Conservation (phyloP, 2,888 invertebrate genomes). For the Limnephilus auricula region DNA sequence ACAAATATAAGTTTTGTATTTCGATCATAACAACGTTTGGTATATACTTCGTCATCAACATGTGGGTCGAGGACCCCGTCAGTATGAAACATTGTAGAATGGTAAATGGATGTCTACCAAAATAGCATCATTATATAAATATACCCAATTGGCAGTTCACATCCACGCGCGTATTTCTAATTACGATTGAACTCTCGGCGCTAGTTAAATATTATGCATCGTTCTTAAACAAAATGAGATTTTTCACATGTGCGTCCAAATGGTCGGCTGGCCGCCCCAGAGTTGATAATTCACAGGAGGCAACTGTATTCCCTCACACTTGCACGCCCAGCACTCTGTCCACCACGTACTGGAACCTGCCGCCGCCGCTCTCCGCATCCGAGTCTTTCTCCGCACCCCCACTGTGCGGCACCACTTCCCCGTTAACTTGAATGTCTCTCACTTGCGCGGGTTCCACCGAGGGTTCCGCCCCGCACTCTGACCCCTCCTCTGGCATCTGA, state of each 20-base stretch:
- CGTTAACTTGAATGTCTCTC: constrained; percentile 42
- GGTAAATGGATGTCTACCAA: constrained; percentile 3
- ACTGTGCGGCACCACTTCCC: constrained; percentile 11
- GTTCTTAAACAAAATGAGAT: constrained; percentile 47
- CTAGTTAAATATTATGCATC: constrained; percentile 47
- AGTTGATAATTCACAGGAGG: constrained; percentile 11
- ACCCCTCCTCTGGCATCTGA: constrained; percentile 37
- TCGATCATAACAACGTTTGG: constrained; percentile 46
- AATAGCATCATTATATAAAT: constrained; percentile 8
- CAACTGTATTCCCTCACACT: constrained; percentile 78
- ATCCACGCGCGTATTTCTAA: constrained; percentile 27
- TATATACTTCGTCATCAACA: constrained; percentile 15
- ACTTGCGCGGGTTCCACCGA: not conserved
- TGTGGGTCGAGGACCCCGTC: not conserved
- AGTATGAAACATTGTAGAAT: constrained; percentile 17
- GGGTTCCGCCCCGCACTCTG: not conserved
- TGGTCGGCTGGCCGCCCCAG: not conserved
- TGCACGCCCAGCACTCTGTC: constrained; percentile 91
- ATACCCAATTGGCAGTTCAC: constrained; percentile 1
- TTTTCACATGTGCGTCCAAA: constrained; percentile 30
- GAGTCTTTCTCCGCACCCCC: constrained; percentile 8
- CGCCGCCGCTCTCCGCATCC: constrained; percentile 74
- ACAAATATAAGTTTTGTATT: constrained; percentile 54
- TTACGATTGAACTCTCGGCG: constrained; percentile 48
- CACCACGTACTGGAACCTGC: constrained; percentile 88